A percentile compares a stretch with the other conserved stretches of the same genome.
These are phyloP conservation scores for Chymomyza caudatula DNA, from an alignment of 2,888 invertebrate genomes.

Conservation along the genomic window DNA sequence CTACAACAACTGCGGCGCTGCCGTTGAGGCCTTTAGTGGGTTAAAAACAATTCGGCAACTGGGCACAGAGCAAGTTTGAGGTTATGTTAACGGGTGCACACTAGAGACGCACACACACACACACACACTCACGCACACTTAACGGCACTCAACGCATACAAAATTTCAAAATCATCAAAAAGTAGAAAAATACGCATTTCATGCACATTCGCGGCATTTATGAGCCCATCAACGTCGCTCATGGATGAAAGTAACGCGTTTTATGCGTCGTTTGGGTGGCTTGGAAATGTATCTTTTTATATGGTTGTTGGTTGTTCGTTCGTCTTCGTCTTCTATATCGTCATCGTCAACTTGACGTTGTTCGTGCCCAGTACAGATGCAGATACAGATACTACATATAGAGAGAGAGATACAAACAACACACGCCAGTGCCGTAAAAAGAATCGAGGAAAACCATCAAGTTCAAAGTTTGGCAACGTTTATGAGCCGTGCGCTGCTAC, in stretches of 20 bases:
- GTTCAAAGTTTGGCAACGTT: slow-evolving; percentile 74
- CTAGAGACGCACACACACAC: slow-evolving; percentile 9
- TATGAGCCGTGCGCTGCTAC: slow-evolving; percentile 55
- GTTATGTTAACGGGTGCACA: slow-evolving; percentile 1
- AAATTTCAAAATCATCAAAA: slow-evolving; percentile 74
- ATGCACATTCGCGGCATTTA: slow-evolving; percentile 74
- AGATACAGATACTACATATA: slow-evolving; percentile 26
- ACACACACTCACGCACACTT: slow-evolving; percentile 37
- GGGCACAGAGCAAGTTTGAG: slow-evolving; percentile 18
- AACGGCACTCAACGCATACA: slow-evolving; percentile 73
- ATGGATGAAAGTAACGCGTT: slow-evolving; percentile 74
- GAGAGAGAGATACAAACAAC: slow-evolving; percentile 25
- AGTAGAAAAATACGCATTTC: slow-evolving; percentile 74
- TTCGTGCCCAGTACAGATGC: not conserved
- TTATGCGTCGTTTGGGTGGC: slow-evolving; percentile 72
- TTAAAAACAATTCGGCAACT: slow-evolving; percentile 66
- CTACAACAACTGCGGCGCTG: slow-evolving; percentile 58
- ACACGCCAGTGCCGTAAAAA: slow-evolving; percentile 65
- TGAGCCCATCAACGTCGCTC: slow-evolving; percentile 74
- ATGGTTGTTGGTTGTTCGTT: slow-evolving; percentile 37
- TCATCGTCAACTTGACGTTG: slow-evolving; percentile 29
- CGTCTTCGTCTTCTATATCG: not conserved
- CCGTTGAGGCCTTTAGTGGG: slow-evolving; percentile 43
- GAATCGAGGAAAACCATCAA: slow-evolving; percentile 60
- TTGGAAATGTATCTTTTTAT: slow-evolving; percentile 71